phyloP scores from a whole-genome alignment of 2,888 invertebrate species.

The Chloroclystis v-ata region DNA sequence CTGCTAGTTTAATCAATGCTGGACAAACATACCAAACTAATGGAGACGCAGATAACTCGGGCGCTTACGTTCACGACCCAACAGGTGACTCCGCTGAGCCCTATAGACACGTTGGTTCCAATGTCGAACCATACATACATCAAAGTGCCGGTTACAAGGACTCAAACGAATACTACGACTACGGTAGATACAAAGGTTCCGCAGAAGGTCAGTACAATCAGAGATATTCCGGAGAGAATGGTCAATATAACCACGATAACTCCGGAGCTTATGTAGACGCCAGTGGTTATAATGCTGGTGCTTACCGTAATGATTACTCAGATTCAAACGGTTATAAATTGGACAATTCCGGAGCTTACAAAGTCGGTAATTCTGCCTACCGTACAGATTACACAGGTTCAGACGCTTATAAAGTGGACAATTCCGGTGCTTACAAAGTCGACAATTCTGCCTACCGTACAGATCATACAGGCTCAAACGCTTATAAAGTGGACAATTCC shows the following conservation, averaged over 20 bases:
- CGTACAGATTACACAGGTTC: conserved; percentile 18
- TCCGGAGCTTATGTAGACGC: conserved; percentile 45
- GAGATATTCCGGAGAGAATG: conserved; percentile 34
- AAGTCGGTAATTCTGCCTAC: conserved; percentile 14
- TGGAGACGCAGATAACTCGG: conserved; percentile 53
- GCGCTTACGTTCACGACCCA: conserved; percentile 70
- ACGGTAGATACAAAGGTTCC: conserved; percentile 39
- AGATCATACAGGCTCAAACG: conserved; percentile 25
- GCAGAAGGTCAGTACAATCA: conserved; percentile 30
- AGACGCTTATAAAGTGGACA: conserved; percentile 12
- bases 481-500: conserved; percentile 1
- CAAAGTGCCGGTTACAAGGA: conserved; percentile 51
- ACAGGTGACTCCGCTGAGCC: conserved; percentile 66
- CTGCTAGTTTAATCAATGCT: conserved; percentile 21
- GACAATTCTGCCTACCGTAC: conserved; percentile 9
- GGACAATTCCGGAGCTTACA: conserved; percentile 20
- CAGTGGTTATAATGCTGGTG: conserved; percentile 32
- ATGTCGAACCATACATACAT: conserved; percentile 58
- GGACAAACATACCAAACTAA: conserved; percentile 39
- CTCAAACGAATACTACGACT: conserved; percentile 46
- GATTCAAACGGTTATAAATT: conserved; percentile 35
- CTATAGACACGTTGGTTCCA: conserved; percentile 60
- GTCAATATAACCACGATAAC: conserved; percentile 48
- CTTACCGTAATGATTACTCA: conserved; percentile 13
- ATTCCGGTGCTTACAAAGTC: conserved; percentile 4